A percentile compares a stretch with the other conserved stretches of the same genome.
Conservation (phyloP, 2,888 invertebrate species). For the Salpingus planirostris region DNA sequence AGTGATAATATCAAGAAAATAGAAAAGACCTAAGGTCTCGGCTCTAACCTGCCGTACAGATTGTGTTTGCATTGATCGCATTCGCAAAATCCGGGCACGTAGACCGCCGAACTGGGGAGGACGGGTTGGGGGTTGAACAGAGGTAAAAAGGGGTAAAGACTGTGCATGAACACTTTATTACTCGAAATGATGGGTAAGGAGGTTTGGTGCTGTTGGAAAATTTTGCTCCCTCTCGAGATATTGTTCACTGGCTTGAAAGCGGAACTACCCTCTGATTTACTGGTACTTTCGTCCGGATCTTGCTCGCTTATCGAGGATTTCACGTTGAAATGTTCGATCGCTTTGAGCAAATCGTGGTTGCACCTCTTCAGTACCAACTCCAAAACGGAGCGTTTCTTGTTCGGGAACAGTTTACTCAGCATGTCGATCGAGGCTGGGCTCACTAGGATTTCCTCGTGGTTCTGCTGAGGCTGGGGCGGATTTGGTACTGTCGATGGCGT, state of each 20-base stretch:
- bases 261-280: slow-evolving; percentile 27
- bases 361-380: slow-evolving; percentile 88
- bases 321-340: slow-evolving; percentile 74
- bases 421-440: slow-evolving; percentile 74
- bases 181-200: slow-evolving; percentile 34
- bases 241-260: slow-evolving; percentile 37
- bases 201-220: slow-evolving; percentile 22
- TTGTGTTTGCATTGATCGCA: slow-evolving; percentile 41
- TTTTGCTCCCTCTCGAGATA: background rate
- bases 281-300: slow-evolving; percentile 11
- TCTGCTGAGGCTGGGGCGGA: slow-evolving; percentile 9
- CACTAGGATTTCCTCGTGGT: slow-evolving; percentile 40
- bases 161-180: slow-evolving; percentile 39
- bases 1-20: too few relatives aligned
- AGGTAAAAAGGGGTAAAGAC: slow-evolving; percentile 41
- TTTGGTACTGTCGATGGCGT: too few relatives aligned
- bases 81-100: slow-evolving; percentile 41
- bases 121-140: slow-evolving; percentile 39
- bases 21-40: too few relatives aligned
- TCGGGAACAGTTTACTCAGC: slow-evolving; percentile 80
- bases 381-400: slow-evolving; percentile 77
- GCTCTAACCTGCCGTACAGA: slow-evolving; percentile 30
- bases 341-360: slow-evolving; percentile 82
- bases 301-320: slow-evolving; percentile 9
- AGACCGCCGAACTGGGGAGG: slow-evolving; percentile 37